Evolutionary conservation across 2,888 invertebrate genomes (phyloP), one percentile per base, ranked within the genome.

Genomic region (Cataglyphis rosenhaueri): DNA sequence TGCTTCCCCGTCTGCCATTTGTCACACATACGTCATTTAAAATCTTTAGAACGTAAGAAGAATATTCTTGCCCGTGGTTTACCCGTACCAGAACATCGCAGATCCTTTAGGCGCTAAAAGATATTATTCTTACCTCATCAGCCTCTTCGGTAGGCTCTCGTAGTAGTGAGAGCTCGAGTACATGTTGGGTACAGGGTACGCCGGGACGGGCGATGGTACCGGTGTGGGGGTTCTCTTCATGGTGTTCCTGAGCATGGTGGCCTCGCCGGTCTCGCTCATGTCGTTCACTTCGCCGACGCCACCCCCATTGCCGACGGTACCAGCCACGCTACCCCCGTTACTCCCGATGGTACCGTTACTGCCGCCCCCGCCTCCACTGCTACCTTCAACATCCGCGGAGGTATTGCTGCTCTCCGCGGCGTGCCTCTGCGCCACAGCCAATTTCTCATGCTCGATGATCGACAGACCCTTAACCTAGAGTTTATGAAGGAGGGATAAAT

Each of bases 391-490:
- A 79, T 95, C 92, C 78, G 90, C 90, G 57, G 92, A 91, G 71
- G 92, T 90, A 81, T 91, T 93, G 88, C 92, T 93, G 85, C 90
- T 92, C 85, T 94, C 94, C 48, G 93, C 92, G 73, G 92, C 94
- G 87, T 95, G 95, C 91, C 95, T 95, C 90, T 96, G 96, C 84
- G 96, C 96, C 87, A 96, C 96, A 59, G 96, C 96, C 91, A 96
- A 92, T 92, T 96, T 96, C 92, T 96, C 97, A 91, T 97, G 97
- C 94, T 97, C 97, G 92, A 97, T 97, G 92, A 97, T 97, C 93
- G 97, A 97, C 93, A 97, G 95, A 87, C 97, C 97, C 95, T 97
- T 97, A 68, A 97, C 97, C 97, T 97, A 65, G 1, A 6, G 8
- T 57, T 44, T 18, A 8, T 4, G 21, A 44, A 10, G 35, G 25